phyloP scores from a whole-genome alignment of 1,140 invertebrate genomes.

The Atta colombica region DNA sequence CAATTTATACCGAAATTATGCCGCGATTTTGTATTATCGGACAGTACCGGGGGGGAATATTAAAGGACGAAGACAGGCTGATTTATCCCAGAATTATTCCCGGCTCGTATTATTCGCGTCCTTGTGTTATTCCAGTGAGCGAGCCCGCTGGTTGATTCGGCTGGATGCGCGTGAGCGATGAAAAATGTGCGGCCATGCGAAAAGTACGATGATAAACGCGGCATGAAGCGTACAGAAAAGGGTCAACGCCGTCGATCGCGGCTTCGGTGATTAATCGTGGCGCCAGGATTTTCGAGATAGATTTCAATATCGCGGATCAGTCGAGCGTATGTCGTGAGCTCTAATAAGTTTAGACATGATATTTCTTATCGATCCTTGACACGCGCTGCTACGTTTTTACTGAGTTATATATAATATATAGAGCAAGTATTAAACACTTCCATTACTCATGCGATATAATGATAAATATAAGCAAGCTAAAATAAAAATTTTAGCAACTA shows the following conservation, averaged over 20 bases:
- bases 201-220: conserved; percentile 70
- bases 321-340: conserved; percentile 33
- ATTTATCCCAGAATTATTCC: conserved; percentile 68
- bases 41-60: conserved; percentile 51
- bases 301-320: conserved; percentile 67
- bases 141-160: conserved; percentile 50
- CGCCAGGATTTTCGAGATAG: conserved; percentile 52
- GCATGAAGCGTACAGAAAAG: conserved; percentile 66
- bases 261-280: conserved; percentile 70
- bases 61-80: conserved; percentile 55
- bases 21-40: conserved; percentile 60
- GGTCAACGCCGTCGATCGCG: conserved; percentile 66
- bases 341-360: conserved; percentile 53
- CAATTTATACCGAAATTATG: conserved; percentile 67
- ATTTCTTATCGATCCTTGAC: conserved; percentile 14
- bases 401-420: neutral
- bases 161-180: conserved; percentile 55
- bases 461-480: no score
- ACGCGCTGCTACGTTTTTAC: neutral
- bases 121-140: conserved; percentile 47
- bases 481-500: neutral
- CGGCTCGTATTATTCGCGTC: conserved; percentile 50
- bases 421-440: neutral
- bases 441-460: neutral
- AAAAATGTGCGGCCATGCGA: conserved; percentile 72